Evolutionary conservation across 2,797 vertebrate species (phyloP), one percentile per base, ranked within the genome.

Genomic region (Limosa lapponica): DNA sequence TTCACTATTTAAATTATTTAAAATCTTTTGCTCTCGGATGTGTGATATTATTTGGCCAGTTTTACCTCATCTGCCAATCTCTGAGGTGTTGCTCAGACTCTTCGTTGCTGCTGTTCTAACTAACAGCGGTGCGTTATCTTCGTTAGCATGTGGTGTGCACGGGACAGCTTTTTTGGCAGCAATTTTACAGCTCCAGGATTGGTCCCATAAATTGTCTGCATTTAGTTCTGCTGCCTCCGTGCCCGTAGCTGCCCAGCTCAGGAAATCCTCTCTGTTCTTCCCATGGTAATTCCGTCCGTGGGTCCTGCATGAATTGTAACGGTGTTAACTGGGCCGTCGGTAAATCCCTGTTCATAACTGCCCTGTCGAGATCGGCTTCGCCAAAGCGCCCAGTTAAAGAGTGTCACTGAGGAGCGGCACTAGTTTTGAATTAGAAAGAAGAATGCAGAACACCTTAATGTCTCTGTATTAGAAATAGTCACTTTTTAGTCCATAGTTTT

Each of bases 81-180:
- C 62, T 44, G 51, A 16, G 37, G 57, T 13, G 27, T n/a, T 16
- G 74, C 48, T 58, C 73, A 44, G 64, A 13, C 39, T 52, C 51
- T 13, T 36, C 17, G 2, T 17, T 12, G 2, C 77, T 19, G 59
- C 32, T 57, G 24, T 18, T 57, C 30, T 30, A 16, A 19, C 27
- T 8, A 30, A 7, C 20, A 16, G 54, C 44, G 24, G 14, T 19
- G 57, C 8, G 0, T 2, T 6, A 16, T 3, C 36, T 48, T 22
- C 18, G 2, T 7, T 18, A 52, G 51, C 34, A 25, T 8, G 25
- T 4, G 54, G 3, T 8, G 36, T 16, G 49, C 37, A 15, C 17
- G 51, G 67, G 27, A 30, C 52, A 23, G 36, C 34, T 44, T 19
- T 8, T 34, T 46, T 20, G 32, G n/a, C 6, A 57, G 44, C 10